These are phyloP conservation scores for Isichthys henryi DNA, from an alignment of 2,113 vertebrate genomes.

Conservation along the genomic window DNA sequence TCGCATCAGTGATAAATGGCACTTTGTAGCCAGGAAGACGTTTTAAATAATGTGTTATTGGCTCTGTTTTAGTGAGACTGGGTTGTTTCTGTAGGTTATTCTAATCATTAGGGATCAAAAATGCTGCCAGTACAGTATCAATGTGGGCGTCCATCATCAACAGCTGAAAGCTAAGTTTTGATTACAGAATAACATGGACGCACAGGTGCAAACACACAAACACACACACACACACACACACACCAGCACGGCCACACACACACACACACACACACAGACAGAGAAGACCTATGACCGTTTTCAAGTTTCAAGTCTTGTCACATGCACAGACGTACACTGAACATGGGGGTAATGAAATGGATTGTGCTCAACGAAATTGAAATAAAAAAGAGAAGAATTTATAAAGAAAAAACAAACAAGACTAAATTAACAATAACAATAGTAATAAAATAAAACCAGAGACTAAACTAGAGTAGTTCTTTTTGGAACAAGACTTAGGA, in stretches of 20 bases:
- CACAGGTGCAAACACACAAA: not conserved
- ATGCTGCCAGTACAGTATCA: not conserved
- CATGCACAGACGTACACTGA: not conserved
- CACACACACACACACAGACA: not conserved
- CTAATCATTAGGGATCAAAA: not conserved
- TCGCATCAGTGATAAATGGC: not conserved
- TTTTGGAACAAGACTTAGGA: not conserved
- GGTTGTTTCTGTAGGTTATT: not conserved
- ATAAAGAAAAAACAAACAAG: not conserved
- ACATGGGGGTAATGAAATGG: not conserved
- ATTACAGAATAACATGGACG: not conserved
- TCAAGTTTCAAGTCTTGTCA: not conserved
- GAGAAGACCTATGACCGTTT: too few relatives aligned
- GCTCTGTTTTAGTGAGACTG: not conserved
- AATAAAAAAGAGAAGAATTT: not conserved
- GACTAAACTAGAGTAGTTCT: not conserved
- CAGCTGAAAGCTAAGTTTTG: not conserved
- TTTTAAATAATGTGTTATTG: slow-evolving; percentile 7
- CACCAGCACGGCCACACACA: too few relatives aligned
- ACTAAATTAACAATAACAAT: not conserved
- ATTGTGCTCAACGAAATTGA: not conserved
- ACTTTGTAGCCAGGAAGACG: not conserved
- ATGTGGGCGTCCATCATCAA: not conserved
- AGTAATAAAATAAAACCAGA: not conserved
- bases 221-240: not conserved